phyloP scores from a whole-genome alignment of 2,888 invertebrate species.

The Arge pagana region DNA sequence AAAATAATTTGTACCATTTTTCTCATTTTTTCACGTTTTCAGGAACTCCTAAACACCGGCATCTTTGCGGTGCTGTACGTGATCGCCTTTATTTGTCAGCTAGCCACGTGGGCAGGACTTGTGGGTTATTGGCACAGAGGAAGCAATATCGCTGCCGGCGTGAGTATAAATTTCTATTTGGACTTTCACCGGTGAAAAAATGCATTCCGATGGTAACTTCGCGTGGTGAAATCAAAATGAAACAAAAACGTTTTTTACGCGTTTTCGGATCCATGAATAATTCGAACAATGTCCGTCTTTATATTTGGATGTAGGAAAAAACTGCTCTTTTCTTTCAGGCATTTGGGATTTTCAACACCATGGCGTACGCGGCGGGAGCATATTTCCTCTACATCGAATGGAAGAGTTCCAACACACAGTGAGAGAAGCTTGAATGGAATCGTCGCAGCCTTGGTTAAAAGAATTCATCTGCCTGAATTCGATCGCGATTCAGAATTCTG shows the following conservation, averaged over 20 bases:
- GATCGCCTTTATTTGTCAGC: constrained; percentile 80
- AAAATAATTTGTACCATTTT: constrained; percentile 19
- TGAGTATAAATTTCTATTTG: constrained; percentile 59
- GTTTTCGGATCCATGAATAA: too few species aligned
- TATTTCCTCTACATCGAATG: constrained; percentile 77
- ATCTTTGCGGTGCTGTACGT: constrained; percentile 73
- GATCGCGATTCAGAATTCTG: too few species aligned
- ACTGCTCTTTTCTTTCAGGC: constrained; percentile 62
- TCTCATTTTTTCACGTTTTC: constrained; percentile 49
- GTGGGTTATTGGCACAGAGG: constrained; percentile 52
- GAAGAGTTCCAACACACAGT: constrained; percentile 61
- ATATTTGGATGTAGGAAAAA: too few species aligned
- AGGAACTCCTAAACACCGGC: constrained; percentile 82
- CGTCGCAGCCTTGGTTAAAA: constrained; percentile 1
- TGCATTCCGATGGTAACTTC: too few species aligned
- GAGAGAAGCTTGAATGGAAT: constrained; percentile 24
- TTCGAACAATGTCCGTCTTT: too few species aligned
- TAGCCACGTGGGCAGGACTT: constrained; percentile 63
- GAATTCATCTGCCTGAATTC: background rate
- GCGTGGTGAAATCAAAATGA: too few species aligned
- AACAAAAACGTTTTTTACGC: too few species aligned
- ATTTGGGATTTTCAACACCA: constrained; percentile 81
- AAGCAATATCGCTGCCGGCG: constrained; percentile 77
- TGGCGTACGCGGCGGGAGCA: constrained; percentile 77
- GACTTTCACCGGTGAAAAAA: too few species aligned